These are phyloP conservation scores for Ctenochaetus hawaiiensis DNA, from an alignment of 2,797 vertebrate genomes.

Conservation along the genomic window DNA sequence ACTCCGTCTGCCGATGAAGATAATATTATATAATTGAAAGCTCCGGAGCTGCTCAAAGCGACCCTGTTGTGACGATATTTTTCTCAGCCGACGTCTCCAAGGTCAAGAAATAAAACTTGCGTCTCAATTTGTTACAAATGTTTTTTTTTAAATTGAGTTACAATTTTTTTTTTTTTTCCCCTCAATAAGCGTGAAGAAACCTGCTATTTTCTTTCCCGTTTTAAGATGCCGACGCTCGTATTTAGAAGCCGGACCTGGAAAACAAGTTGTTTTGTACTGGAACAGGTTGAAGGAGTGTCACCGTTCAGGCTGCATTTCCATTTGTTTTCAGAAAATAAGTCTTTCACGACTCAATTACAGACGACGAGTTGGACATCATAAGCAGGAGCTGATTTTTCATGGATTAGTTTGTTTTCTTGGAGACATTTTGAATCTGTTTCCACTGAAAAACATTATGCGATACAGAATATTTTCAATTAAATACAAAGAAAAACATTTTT, in stretches of 20 bases:
- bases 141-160: neutral
- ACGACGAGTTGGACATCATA: neutral
- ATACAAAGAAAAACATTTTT: neutral
- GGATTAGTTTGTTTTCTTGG: neutral
- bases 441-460: neutral
- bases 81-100: neutral
- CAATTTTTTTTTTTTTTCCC: no score
- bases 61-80: neutral
- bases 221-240: neutral
- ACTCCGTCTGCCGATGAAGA: neutral
- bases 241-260: neutral
- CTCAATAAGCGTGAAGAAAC: neutral
- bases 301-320: neutral
- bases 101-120: conserved; percentile 7
- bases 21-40: neutral
- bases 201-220: neutral
- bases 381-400: neutral
- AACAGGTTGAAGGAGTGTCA: no score
- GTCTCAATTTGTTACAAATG: neutral
- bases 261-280: no score
- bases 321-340: neutral
- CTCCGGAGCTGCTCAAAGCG: neutral
- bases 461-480: neutral
- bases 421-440: no score
- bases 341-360: neutral